Base-by-base conservation (phyloP, 64 coral and sea anemone species). In the Actinia equina region DNA sequence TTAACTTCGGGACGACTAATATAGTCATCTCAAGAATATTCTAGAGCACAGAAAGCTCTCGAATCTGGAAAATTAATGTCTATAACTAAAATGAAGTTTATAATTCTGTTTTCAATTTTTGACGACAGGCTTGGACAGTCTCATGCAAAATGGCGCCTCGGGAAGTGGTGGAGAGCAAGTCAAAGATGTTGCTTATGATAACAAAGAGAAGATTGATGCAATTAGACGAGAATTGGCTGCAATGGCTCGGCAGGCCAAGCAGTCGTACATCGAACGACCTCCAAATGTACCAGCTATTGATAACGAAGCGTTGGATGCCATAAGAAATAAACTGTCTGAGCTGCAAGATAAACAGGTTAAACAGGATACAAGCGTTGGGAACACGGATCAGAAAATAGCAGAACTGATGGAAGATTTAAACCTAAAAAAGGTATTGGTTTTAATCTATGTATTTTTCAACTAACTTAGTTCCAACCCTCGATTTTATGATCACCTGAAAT, bases 141-240 rank as follows among this genome's bases (percentile, higher is more conserved):
- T 95, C 9, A 88, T 79, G 37, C 71, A 85, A 92, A 71, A 95
- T 86, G 85, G 88, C 74, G 89, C 77, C 63, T 79, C 30, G 16
- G 45, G 45, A 49, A 79, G 77, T 78, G 17, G 53, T 89, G 37
- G 18, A 3, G 15, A 79, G 18, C 87, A 92, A 56, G 79, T 95
- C 5, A 95, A 85, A 61, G 83, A 76, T 65, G 91, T 95, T 79
- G 83, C 87, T 17, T 52, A 62, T 58, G 77, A 92, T 45, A 96
- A 96, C 84, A 92, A 90, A 70, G 94, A 96, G 11, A 90, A 93
- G 22, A 88, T 96, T 37, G 91, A 96, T 2, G 85, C 83, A 82
- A 26, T 96, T 22, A 92, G 77, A 45, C 88, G 91, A 82, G 94
- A 96, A 41, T 85, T 96, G 58, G 91, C 91, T 2, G 85, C 87